Evolutionary conservation across 1,140 invertebrate genomes (phyloP).

Genomic region (Bombus affinis): DNA sequence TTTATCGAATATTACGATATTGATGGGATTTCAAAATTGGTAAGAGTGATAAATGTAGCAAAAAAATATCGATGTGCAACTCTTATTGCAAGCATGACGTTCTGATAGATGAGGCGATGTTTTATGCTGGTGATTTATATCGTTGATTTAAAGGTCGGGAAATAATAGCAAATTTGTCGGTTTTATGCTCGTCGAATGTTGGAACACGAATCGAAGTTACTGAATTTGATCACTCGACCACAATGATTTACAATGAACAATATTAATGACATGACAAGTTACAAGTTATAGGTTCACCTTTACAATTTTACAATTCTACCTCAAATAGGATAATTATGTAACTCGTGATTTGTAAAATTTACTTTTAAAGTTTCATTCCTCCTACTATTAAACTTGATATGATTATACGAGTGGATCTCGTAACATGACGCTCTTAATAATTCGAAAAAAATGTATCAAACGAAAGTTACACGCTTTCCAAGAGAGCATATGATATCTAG

Average conservation of each 20-base stretch:
- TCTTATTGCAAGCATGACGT: not conserved
- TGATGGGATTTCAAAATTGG: not conserved
- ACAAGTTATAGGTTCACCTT: not conserved
- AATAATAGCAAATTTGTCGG: not conserved
- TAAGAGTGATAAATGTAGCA: not conserved
- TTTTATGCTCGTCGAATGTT: not conserved
- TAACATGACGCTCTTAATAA: too few species aligned
- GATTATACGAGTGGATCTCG: too few species aligned
- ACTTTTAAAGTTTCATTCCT: not conserved
- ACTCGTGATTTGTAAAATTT: not conserved
- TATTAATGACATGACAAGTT: too few species aligned
- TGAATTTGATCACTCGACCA: not conserved
- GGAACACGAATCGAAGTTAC: not conserved
- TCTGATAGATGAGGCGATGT: not conserved
- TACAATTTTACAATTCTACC: not conserved
- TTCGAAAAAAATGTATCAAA: too few species aligned
- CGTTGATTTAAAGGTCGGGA: not conserved
- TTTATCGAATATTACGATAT: not conserved
- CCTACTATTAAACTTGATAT: not conserved
- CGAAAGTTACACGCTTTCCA: too few species aligned
- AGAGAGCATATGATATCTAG: too few species aligned
- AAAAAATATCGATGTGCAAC: not conserved
- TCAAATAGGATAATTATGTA: not conserved
- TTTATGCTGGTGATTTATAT: too few species aligned
- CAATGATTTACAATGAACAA: not conserved